Conservation (phyloP, 2,113 vertebrate genomes). For the Sprattus sprattus region DNA sequence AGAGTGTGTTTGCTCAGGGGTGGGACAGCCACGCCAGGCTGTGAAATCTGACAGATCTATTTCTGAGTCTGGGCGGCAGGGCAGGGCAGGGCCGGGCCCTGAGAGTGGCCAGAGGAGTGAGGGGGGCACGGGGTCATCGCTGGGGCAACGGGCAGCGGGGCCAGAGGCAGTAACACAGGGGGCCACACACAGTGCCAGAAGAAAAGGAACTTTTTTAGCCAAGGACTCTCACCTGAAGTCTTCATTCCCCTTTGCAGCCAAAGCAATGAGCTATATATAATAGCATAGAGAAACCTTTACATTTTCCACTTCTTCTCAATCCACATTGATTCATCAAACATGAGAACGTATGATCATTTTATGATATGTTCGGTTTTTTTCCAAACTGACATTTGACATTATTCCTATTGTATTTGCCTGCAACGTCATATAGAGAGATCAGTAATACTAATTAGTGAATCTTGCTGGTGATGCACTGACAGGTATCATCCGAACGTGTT, state of each 20-base stretch:
- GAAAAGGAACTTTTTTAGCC: neutral
- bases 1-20: conserved; percentile 42
- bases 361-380: too few species aligned
- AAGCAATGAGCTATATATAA: too few species aligned
- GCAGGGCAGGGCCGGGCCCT: neutral
- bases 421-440: neutral
- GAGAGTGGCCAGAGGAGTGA: neutral
- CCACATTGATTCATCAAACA: too few species aligned
- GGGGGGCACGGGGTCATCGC: conserved; percentile 53
- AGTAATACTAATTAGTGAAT: neutral
- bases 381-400: conserved; percentile 3
- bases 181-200: neutral
- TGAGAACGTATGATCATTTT: too few species aligned
- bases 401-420: neutral
- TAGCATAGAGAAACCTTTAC: too few species aligned
- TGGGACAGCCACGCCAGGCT: conserved; percentile 60
- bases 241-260: too few species aligned
- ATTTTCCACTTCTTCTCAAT: too few species aligned
- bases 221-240: too few species aligned
- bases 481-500: neutral
- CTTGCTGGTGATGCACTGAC: neutral
- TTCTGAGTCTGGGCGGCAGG: conserved; percentile 50
- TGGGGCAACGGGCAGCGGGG: conserved; percentile 28
- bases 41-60: conserved; percentile 75
- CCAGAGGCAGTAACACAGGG: neutral